Evolutionary conservation across 1,140 invertebrate genomes (phyloP).

Genomic region (Phocides pigmalion): DNA sequence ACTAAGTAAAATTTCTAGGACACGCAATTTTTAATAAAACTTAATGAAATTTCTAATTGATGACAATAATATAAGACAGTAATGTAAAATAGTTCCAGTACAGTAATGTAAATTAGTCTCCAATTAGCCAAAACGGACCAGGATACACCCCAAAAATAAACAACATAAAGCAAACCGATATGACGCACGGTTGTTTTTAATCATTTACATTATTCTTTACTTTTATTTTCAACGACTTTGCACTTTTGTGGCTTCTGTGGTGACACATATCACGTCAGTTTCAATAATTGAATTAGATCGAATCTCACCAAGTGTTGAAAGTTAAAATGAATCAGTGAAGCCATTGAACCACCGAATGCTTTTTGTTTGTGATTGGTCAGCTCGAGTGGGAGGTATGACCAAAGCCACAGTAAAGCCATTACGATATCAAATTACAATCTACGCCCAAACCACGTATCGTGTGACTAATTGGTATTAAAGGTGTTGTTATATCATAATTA

Average conservation of each 20-base stretch:
- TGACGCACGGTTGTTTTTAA: not conserved
- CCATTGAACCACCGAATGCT: conserved; percentile 52
- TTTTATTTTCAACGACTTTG: conserved; percentile 11
- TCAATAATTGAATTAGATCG: conserved; percentile 44
- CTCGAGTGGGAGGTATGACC: conserved; percentile 62
- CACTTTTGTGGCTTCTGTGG: conserved; percentile 11
- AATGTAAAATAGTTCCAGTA: too few relatives aligned
- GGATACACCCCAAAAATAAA: too few relatives aligned
- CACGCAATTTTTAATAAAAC: too few relatives aligned
- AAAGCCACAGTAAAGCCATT: conserved; percentile 70
- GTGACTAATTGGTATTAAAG: conserved; percentile 78
- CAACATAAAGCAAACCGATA: too few relatives aligned
- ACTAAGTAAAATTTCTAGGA: too few relatives aligned
- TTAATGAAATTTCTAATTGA: too few relatives aligned
- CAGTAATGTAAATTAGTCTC: too few relatives aligned
- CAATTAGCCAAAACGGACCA: too few relatives aligned
- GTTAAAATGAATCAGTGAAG: conserved; percentile 65
- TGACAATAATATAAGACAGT: too few relatives aligned
- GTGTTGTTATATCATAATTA: conserved; percentile 78
- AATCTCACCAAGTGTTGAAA: conserved; percentile 61
- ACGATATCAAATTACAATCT: conserved; percentile 72
- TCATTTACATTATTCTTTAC: not conserved
- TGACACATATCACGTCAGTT: conserved; percentile 16
- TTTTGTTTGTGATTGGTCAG: conserved; percentile 65
- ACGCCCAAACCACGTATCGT: conserved; percentile 73